Percentiles rank a stretch among this genome's conserved stretches.
phyloP scores from a whole-genome alignment of 2,888 invertebrate genomes.

The Lapara coniferarum region DNA sequence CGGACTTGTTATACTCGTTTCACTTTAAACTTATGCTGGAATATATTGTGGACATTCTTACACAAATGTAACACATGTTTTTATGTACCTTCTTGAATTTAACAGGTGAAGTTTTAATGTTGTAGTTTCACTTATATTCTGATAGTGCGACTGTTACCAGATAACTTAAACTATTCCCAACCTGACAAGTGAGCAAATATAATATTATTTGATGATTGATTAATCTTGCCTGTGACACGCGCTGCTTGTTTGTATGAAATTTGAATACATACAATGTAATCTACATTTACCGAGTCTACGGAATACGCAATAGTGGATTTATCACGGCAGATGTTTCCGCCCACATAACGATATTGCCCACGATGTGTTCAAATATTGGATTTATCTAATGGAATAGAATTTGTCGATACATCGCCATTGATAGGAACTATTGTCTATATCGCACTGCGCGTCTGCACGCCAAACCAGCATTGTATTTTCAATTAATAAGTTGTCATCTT shows the following conservation, averaged over 20 bases:
- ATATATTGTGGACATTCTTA: too few relatives aligned
- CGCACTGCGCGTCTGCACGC: background rate
- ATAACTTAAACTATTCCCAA: background rate
- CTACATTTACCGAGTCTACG: background rate
- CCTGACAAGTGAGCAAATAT: background rate
- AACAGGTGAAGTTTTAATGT: too few relatives aligned
- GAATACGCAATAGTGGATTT: conserved; percentile 2
- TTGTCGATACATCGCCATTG: conserved; percentile 34
- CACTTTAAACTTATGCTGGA: background rate
- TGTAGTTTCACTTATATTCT: too few relatives aligned
- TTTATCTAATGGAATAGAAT: conserved; percentile 46
- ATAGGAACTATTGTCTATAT: background rate
- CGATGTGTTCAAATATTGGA: conserved; percentile 47
- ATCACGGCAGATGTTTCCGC: background rate
- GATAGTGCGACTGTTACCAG: background rate
- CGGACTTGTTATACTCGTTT: background rate
- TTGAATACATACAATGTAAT: background rate
- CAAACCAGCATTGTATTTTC: conserved; percentile 5
- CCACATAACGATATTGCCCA: conserved; percentile 34
- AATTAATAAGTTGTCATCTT: background rate
- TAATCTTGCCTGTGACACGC: background rate
- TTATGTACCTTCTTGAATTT: background rate
- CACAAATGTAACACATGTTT: too few relatives aligned
- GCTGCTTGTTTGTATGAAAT: background rate
- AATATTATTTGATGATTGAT: conserved; percentile 7